phyloP scores from a whole-genome alignment of 2,888 invertebrate genomes.

The Agriopis leucophaearia region DNA sequence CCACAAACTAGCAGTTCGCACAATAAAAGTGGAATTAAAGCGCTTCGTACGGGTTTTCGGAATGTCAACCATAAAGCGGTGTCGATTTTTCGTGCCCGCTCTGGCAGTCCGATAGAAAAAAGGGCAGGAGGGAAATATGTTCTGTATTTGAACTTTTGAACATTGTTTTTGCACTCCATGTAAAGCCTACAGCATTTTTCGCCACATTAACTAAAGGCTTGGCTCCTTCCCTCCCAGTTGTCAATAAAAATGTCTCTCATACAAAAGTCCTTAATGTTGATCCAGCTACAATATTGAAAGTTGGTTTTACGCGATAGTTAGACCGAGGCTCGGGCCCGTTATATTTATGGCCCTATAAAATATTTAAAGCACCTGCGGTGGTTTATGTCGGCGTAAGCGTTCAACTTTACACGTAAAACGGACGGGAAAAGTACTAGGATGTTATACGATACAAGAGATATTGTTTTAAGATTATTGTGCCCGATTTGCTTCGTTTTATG shows the following conservation, averaged over 20 bases:
- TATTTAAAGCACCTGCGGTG: conserved; percentile 72
- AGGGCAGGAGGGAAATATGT: too few relatives aligned
- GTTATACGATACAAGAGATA: conserved; percentile 17
- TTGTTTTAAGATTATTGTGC: conserved; percentile 31
- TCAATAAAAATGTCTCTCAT: conserved; percentile 3
- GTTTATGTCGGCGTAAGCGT: conserved; percentile 56
- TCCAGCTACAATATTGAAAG: conserved; percentile 41
- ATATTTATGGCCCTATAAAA: conserved; percentile 72
- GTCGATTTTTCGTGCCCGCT: too few relatives aligned
- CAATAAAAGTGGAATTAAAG: too few relatives aligned
- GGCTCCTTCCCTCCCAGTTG: neutral
- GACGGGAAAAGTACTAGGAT: conserved; percentile 11
- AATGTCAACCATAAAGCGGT: too few relatives aligned
- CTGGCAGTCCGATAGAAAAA: too few relatives aligned
- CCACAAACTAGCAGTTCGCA: too few relatives aligned
- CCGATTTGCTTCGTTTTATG: neutral
- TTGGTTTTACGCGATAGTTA: conserved; percentile 57
- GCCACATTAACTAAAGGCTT: neutral
- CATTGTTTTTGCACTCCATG: too few relatives aligned
- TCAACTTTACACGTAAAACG: conserved; percentile 37
- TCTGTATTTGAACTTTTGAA: too few relatives aligned
- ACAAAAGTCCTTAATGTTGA: conserved; percentile 13
- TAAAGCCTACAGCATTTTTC: neutral
- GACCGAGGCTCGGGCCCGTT: conserved; percentile 50
- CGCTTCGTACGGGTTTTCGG: too few relatives aligned